Evolutionary conservation across 2,888 invertebrate genomes (phyloP).

Genomic region (Micropterix aruncella): DNA sequence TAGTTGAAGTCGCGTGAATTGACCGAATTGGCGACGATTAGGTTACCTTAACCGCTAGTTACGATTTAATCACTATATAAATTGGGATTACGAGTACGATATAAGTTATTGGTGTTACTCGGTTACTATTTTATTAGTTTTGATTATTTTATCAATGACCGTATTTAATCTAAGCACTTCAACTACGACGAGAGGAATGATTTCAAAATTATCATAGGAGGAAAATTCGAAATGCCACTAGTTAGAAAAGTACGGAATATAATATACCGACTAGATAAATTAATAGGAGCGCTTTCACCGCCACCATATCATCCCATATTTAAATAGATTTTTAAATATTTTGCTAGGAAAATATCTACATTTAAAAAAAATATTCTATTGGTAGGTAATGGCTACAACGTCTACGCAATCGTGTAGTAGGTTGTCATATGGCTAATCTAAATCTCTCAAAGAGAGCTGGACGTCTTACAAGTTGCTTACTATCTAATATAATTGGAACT

Average conservation of each 20-base stretch:
- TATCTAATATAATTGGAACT: too few relatives aligned
- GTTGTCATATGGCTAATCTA: slow-evolving; percentile 3
- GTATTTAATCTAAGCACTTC: background rate
- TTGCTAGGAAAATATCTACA: background rate
- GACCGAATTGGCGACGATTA: too few relatives aligned
- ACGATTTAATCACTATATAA: background rate
- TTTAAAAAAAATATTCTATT: background rate
- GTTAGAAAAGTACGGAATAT: slow-evolving; percentile 8
- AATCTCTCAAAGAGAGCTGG: slow-evolving; percentile 12
- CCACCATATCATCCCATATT: slow-evolving; percentile 1
- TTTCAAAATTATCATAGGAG: too few relatives aligned
- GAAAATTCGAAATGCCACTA: slow-evolving; percentile 10
- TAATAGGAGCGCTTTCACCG: slow-evolving; percentile 2
- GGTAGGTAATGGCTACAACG: background rate
- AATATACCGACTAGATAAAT: slow-evolving; percentile 8
- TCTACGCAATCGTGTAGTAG: background rate
- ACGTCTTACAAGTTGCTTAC: slow-evolving; percentile 12
- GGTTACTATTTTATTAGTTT: background rate
- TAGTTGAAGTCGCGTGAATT: background rate
- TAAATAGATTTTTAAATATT: slow-evolving; percentile 2
- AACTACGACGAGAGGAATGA: background rate
- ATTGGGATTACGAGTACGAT: background rate
- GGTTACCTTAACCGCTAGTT: background rate
- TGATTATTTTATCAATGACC: too few relatives aligned
- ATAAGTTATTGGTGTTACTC: background rate